phyloP scores from a whole-genome alignment of 2,113 vertebrate genomes.

The Actenoides hombroni region DNA sequence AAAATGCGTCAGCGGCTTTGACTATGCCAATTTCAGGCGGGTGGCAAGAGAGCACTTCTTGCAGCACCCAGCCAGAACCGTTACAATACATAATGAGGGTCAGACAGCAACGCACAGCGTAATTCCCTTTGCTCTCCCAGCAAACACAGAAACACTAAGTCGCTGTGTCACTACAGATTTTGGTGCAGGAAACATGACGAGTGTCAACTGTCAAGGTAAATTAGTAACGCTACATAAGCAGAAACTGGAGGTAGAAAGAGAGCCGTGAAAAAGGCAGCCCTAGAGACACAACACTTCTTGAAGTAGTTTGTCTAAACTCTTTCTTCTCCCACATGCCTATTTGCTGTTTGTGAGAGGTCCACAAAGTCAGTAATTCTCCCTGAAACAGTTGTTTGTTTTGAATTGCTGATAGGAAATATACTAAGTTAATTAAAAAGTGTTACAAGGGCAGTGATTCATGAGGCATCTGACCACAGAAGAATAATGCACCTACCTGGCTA shows the following conservation, averaged over 20 bases:
- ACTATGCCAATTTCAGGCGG: background rate
- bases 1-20: background rate
- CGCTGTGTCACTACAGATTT: slow-evolving; percentile 44
- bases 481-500: background rate
- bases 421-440: slow-evolving; percentile 40
- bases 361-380: background rate
- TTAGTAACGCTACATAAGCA: background rate
- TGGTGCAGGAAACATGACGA: background rate
- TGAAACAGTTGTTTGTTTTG: background rate
- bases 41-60: slow-evolving; percentile 24
- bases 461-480: background rate
- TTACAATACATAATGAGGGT: slow-evolving; percentile 35
- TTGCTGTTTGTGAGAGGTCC: background rate
- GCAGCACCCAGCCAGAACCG: slow-evolving; percentile 27
- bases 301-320: background rate
- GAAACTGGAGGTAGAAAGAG: background rate
- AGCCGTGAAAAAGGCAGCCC: background rate
- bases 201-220: slow-evolving; percentile 28
- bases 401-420: background rate
- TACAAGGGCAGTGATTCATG: slow-evolving; percentile 17
- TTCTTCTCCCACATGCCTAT: background rate
- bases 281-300: background rate
- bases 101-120: background rate
- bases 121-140: slow-evolving; percentile 17
- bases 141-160: background rate